A percentile compares a stretch with the other conserved stretches of the same genome.
Evolutionary conservation across 2,888 invertebrate species (phyloP).

Genomic region (Seladonia tumulorum): DNA sequence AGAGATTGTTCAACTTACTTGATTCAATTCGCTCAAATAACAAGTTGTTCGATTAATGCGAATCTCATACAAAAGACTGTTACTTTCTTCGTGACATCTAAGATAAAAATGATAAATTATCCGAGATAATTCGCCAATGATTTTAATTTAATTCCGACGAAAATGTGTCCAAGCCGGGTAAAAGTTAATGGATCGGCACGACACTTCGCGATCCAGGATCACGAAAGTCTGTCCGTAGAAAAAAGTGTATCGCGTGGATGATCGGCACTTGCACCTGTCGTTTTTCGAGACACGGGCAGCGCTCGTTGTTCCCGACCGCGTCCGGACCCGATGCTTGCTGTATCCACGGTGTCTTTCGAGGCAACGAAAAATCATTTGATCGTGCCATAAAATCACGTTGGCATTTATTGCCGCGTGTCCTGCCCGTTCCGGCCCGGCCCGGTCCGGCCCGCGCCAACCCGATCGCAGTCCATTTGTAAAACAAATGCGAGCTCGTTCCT

Average conservation of each 20-base stretch:
- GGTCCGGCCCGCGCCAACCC: not conserved
- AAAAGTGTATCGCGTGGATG: constrained; percentile 12
- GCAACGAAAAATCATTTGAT: constrained; percentile 65
- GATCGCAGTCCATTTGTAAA: constrained; percentile 61
- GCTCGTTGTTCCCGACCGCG: constrained; percentile 16
- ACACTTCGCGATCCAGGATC: not conserved
- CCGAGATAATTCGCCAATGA: not conserved
- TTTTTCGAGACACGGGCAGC: constrained; percentile 21
- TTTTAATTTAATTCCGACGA: not conserved
- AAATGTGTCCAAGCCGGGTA: not conserved
- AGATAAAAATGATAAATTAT: not conserved
- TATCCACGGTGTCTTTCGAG: constrained; percentile 39
- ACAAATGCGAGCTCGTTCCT: constrained; percentile 65
- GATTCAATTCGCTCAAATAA: not conserved
- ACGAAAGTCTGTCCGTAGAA: not conserved
- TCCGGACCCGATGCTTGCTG: constrained; percentile 24
- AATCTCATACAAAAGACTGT: not conserved
- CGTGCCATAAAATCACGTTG: constrained; percentile 66
- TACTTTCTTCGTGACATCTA: not conserved
- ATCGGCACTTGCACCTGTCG: constrained; percentile 46
- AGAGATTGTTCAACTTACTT: too few species aligned
- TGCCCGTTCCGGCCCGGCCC: constrained; percentile 19
- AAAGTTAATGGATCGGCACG: constrained; percentile 6
- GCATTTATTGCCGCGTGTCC: constrained; percentile 65
- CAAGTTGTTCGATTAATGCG: not conserved